Evolutionary conservation across 2,113 vertebrate genomes (phyloP).

Genomic region (Tenebrosternarchus preto): DNA sequence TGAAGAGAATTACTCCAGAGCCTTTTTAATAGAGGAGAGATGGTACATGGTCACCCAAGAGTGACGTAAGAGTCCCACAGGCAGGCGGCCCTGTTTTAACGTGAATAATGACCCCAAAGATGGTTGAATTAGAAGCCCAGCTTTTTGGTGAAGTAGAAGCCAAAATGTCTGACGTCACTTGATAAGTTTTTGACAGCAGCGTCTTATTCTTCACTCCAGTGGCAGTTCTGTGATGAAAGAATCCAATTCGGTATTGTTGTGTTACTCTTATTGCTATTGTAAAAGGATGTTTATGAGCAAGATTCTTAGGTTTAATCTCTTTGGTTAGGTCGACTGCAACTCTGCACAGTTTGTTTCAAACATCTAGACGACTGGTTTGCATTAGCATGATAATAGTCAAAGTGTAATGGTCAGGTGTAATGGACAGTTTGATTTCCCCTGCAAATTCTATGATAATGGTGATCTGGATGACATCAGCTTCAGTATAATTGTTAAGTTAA

Average conservation of each 20-base stretch:
- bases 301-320: neutral
- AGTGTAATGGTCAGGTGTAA: no score
- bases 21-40: constrained; percentile 26
- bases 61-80: constrained; percentile 5
- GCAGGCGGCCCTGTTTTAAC: constrained; percentile 6
- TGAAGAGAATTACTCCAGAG: constrained; percentile 24
- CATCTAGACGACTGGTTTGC: no score
- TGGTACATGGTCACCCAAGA: constrained; percentile 11
- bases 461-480: no score
- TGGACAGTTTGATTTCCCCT: no score
- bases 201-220: neutral
- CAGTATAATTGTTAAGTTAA: no score
- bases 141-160: constrained; percentile 22
- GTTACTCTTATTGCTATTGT: no score
- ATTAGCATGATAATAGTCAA: no score
- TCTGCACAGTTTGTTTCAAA: no score
- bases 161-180: constrained; percentile 10
- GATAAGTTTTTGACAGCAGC: neutral
- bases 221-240: neutral
- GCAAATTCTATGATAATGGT: no score
- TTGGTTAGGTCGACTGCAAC: no score
- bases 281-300: neutral
- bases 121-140: neutral
- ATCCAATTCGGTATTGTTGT: neutral
- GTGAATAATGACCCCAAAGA: constrained; percentile 19